A percentile compares a stretch with the other conserved stretches of the same genome.
Conservation (phyloP, 64 coral and sea anemone genomes). For the Astreopora myriophthalma region DNA sequence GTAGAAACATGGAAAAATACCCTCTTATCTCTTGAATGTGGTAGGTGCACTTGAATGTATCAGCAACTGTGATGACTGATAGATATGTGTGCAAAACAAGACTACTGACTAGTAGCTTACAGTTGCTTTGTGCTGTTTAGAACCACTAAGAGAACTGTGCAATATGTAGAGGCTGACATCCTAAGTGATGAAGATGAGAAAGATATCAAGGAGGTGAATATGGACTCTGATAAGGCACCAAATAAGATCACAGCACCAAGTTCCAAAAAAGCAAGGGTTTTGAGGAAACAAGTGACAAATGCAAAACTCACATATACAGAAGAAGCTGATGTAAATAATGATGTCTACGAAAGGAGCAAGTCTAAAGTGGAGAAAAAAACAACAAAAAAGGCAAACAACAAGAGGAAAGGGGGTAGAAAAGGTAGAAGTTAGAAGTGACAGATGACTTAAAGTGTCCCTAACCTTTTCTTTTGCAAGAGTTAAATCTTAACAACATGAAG, state of each 20-base stretch:
- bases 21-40: no score
- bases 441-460: no score
- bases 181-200: background rate
- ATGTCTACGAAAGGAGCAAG: background rate
- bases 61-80: no score
- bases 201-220: constrained; percentile 25
- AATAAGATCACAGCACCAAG: background rate
- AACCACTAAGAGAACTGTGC: constrained; percentile 52
- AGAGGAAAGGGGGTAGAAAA: background rate
- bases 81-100: no score
- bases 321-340: background rate
- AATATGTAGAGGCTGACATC: constrained; percentile 54
- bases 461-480: no score
- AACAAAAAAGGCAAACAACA: background rate
- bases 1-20: no score
- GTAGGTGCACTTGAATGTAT: no score
- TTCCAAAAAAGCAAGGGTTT: constrained; percentile 63
- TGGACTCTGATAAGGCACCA: background rate
- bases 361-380: background rate
- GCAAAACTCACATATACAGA: background rate
- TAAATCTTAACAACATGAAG: no score
- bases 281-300: background rate
- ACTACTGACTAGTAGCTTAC: background rate
- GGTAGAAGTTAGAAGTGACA: no score
- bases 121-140: constrained; percentile 2